These are phyloP conservation scores for Neomorphus geoffroyi DNA, from an alignment of 2,797 vertebrate genomes.

Conservation along the genomic window DNA sequence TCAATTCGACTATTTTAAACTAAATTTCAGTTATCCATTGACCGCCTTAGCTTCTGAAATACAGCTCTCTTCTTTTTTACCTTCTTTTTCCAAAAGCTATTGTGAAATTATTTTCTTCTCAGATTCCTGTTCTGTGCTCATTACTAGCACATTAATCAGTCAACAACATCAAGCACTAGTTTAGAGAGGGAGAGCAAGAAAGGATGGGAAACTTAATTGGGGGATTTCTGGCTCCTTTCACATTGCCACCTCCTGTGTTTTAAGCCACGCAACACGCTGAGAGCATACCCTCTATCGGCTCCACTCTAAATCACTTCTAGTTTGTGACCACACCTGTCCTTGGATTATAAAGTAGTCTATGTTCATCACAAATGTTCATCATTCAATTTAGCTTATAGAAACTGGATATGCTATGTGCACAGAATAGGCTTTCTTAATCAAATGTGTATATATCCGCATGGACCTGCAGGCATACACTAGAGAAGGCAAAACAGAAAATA, in stretches of 20 bases:
- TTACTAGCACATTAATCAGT: background rate
- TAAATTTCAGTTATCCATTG: background rate
- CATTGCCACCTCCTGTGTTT: background rate
- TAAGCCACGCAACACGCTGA: rapidly evolving
- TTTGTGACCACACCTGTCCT: background rate
- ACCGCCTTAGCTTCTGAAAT: background rate
- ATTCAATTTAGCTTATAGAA: background rate
- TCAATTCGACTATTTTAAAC: background rate
- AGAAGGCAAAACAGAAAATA: background rate
- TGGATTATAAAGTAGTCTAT: background rate
- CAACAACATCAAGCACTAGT: background rate
- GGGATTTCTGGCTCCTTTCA: background rate
- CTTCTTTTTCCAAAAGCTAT: background rate
- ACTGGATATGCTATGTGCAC: background rate
- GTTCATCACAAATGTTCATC: background rate
- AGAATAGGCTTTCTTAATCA: background rate
- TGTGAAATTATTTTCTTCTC: background rate
- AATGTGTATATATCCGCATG: background rate
- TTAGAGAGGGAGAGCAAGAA: background rate
- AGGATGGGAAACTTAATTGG: background rate
- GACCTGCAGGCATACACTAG: background rate
- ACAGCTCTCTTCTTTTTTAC: background rate
- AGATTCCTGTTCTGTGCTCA: background rate
- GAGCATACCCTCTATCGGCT: background rate
- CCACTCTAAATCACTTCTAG: background rate